phyloP scores from a whole-genome alignment of 2,113 vertebrate species.

The Barbus barbus region DNA sequence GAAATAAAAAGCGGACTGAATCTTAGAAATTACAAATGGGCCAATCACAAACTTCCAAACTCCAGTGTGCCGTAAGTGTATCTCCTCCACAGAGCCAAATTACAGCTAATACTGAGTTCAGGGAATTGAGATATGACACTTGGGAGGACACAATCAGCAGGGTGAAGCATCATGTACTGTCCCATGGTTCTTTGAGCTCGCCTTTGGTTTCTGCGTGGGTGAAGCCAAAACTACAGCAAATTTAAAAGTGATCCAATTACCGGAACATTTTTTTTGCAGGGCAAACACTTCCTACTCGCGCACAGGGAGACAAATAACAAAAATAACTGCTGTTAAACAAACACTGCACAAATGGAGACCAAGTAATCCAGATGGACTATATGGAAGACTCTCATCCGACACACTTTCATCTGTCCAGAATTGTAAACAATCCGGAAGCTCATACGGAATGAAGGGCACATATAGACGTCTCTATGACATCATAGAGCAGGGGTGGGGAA shows the following conservation, averaged over 20 bases:
- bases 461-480: not conserved
- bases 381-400: slow-evolving; percentile 41
- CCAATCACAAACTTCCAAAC: slow-evolving; percentile 18
- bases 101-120: slow-evolving; percentile 6
- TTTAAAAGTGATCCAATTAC: slow-evolving; percentile 8
- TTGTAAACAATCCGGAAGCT: not conserved
- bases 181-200: slow-evolving; percentile 9
- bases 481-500: too few relatives aligned
- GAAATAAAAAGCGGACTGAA: too few relatives aligned
- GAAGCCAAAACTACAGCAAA: not conserved
- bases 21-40: not conserved
- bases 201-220: slow-evolving; percentile 11
- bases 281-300: not conserved
- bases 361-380: not conserved
- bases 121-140: not conserved
- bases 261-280: not conserved
- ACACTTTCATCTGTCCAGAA: slow-evolving; percentile 2
- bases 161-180: not conserved
- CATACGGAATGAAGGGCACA: slow-evolving; percentile 21
- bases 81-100: not conserved
- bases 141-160: not conserved
- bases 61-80: not conserved
- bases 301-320: slow-evolving; percentile 9
- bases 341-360: slow-evolving; percentile 9
- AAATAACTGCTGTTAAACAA: slow-evolving; percentile 11